A percentile compares a stretch with the other conserved stretches of the same genome.
phyloP scores from a whole-genome alignment of 1,140 invertebrate genomes.

The Pseudomyrmex gracilis region DNA sequence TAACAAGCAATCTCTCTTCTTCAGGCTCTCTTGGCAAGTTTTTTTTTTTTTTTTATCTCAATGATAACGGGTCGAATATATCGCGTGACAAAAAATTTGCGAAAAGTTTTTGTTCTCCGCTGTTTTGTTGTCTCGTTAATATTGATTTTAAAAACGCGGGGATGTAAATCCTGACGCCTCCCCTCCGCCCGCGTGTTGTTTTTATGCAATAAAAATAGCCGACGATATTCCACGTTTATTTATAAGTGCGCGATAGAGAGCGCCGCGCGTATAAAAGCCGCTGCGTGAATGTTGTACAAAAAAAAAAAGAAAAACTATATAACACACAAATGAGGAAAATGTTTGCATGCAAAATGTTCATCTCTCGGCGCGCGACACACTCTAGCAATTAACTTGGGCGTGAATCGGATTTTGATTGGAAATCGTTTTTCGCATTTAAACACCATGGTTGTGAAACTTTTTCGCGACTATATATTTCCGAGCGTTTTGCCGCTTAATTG shows the following conservation, averaged over 20 bases:
- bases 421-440: background rate
- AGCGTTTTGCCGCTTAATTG: constrained; percentile 33
- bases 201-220: background rate
- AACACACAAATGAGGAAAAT: background rate
- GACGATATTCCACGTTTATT: background rate
- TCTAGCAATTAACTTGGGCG: background rate
- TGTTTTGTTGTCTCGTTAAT: background rate
- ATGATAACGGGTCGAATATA: too few species aligned
- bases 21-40: background rate
- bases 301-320: background rate
- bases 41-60: background rate
- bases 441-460: background rate
- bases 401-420: constrained; percentile 16
- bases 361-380: background rate
- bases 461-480: background rate
- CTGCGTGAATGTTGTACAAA: background rate
- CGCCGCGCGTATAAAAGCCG: background rate
- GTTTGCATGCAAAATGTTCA: background rate
- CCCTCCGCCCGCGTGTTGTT: background rate
- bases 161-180: background rate
- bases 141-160: background rate
- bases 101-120: background rate
- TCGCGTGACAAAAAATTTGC: background rate
- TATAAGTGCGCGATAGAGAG: background rate
- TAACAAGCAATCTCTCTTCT: constrained; percentile 8